Conservation (phyloP, 1,140 invertebrate genomes). For the Halesus radiatus region DNA sequence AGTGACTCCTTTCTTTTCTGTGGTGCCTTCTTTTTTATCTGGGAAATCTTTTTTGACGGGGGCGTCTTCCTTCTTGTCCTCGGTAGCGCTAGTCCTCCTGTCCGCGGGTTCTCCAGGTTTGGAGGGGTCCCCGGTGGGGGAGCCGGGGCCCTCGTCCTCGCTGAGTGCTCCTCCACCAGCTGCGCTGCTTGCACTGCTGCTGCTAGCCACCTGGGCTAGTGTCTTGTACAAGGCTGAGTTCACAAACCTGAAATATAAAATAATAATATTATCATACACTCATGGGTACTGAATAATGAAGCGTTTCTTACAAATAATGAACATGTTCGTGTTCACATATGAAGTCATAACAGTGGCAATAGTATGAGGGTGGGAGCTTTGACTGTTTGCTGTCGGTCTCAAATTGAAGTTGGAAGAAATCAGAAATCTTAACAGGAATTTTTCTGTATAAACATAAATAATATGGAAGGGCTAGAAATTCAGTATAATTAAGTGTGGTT, state of each 20-base stretch:
- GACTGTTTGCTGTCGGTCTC: too few relatives aligned
- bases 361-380: too few relatives aligned
- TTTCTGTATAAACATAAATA: too few relatives aligned
- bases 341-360: background rate
- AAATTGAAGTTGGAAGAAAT: too few relatives aligned
- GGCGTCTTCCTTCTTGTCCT: slow-evolving; percentile 30
- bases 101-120: slow-evolving; percentile 22
- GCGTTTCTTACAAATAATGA: background rate
- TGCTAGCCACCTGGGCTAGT: slow-evolving; percentile 77
- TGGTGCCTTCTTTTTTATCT: slow-evolving; percentile 45
- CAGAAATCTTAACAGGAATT: too few relatives aligned
- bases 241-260: slow-evolving; percentile 75
- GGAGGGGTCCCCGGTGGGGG: slow-evolving; percentile 34
- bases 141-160: slow-evolving; percentile 21
- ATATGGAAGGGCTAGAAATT: too few relatives aligned
- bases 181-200: slow-evolving; percentile 48
- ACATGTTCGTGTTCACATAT: background rate
- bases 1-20: slow-evolving; percentile 49
- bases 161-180: background rate
- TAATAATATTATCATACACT: background rate
- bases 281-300: background rate
- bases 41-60: slow-evolving; percentile 30
- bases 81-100: background rate
- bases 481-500: too few relatives aligned
- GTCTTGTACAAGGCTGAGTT: slow-evolving; percentile 89